phyloP scores from a whole-genome alignment of 2,888 invertebrate species.

The Acrobasis suavella region DNA sequence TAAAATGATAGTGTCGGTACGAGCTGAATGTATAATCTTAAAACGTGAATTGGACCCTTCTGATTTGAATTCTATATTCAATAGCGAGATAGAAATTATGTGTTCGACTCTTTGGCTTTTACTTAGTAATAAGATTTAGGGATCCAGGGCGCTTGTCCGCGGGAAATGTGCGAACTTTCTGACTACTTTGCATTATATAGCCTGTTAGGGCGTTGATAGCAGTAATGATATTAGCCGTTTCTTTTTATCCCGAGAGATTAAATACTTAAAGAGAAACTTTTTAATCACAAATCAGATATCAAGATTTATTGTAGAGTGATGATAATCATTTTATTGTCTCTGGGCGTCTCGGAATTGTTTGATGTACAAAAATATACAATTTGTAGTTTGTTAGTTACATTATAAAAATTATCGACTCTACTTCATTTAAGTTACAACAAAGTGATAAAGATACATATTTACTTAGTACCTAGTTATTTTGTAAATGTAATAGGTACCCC shows the following conservation, averaged over 20 bases:
- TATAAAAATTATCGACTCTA: too few species aligned
- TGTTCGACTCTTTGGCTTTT: conserved; percentile 31
- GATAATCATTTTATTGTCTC: too few species aligned
- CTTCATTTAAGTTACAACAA: too few species aligned
- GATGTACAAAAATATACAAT: too few species aligned
- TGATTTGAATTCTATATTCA: conserved; percentile 42
- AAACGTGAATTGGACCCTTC: conserved; percentile 34
- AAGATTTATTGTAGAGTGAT: not conserved
- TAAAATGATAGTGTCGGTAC: conserved; percentile 54
- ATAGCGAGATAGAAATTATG: conserved; percentile 28
- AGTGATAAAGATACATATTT: too few species aligned
- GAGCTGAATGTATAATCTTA: conserved; percentile 49
- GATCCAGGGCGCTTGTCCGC: conserved; percentile 8
- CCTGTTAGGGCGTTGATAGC: not conserved
- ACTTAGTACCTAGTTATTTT: too few species aligned
- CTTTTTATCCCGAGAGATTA: not conserved
- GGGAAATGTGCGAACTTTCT: conserved; percentile 9
- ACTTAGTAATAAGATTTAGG: conserved; percentile 17
- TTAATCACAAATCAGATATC: not conserved
- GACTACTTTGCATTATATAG: conserved; percentile 1
- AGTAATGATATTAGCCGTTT: not conserved
- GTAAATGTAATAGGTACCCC: too few species aligned
- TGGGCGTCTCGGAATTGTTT: too few species aligned
- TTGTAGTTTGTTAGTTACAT: too few species aligned
- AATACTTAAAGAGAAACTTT: not conserved